Evolutionary conservation across 2,797 vertebrate species (phyloP), one percentile per base, ranked within the genome.

Genomic region (Epinephelus malabaricus): DNA sequence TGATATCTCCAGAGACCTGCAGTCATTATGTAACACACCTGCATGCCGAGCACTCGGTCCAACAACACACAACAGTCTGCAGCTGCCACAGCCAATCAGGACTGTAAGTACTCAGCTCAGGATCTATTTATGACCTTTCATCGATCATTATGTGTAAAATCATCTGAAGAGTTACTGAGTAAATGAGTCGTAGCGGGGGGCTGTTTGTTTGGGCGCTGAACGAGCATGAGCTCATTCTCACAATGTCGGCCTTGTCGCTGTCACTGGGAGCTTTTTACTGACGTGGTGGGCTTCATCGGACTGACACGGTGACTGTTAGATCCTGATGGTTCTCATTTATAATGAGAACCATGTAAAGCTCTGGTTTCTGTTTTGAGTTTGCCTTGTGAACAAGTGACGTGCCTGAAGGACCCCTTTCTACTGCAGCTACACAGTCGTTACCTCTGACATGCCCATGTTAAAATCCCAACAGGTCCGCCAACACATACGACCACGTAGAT

Each of bases 71-170:
- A 58, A 80, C 19, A 34, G 65, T 77, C 27, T 64, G 79, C 45
- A 61, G 74, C 80, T 79, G 81, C 84, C 72, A 70, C 59, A 12
- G 62, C 14, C 64, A 79, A 84, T 88, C 82, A 84, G 58, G 46
- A 2, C 38, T 18, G 56, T 55, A n/a, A 78, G 81, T 18, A 40
- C 38, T 82, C 84, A 81, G 63, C 67, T 38, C 68, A 19, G 74
- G 13, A 34, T 61, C 66, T 56, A 25, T 81, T 81, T 75, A 69
- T 54, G 81, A 82, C 30, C 82, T 66, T 78, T 85, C 89, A 89
- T 83, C 79, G 75, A 89, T 84, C 88, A 87, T 90, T 85, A 84
- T 75, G n/a, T n/a, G 18, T 18, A 70, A 73, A 87, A 70, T 71
- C 60, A 50, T 59, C 73, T 80, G 82, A 86, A 38, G 74, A 63